Evolutionary conservation across 2,113 vertebrate species (phyloP).

Genomic region (Centropus unirufus): DNA sequence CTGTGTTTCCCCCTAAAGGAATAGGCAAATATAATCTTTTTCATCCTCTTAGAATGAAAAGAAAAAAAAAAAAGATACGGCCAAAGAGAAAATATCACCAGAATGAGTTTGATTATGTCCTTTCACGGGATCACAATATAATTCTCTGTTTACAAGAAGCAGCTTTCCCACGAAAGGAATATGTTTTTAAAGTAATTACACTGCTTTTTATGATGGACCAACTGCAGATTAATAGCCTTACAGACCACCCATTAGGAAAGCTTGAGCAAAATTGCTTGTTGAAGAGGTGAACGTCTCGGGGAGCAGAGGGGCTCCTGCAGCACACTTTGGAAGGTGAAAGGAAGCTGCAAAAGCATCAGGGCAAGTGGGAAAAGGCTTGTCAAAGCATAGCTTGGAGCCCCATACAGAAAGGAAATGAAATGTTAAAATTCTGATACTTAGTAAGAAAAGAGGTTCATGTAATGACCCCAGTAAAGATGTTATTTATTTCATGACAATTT

Average conservation of each 20-base stretch:
- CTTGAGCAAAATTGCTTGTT: background rate
- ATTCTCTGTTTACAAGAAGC: background rate
- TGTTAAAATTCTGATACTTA: background rate
- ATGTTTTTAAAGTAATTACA: background rate
- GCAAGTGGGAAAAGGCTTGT: background rate
- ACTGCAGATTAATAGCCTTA: background rate
- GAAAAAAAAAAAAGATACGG: background rate
- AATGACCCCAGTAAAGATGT: background rate
- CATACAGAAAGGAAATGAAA: accelerated
- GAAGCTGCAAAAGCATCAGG: background rate
- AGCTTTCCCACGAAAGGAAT: background rate
- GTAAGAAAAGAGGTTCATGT: background rate
- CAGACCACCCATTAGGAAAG: too few species aligned
- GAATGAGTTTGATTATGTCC: background rate
- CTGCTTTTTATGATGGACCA: background rate
- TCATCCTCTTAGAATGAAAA: background rate
- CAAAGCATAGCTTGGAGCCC: background rate
- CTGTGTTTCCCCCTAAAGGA: background rate
- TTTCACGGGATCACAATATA: background rate
- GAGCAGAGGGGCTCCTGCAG: background rate
- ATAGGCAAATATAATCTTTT: background rate
- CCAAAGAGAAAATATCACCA: background rate
- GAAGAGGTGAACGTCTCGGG: background rate
- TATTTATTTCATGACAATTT: background rate
- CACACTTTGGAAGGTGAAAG: background rate